phyloP scores from a whole-genome alignment of 2,113 vertebrate species.

The Salvelinus sp. region DNA sequence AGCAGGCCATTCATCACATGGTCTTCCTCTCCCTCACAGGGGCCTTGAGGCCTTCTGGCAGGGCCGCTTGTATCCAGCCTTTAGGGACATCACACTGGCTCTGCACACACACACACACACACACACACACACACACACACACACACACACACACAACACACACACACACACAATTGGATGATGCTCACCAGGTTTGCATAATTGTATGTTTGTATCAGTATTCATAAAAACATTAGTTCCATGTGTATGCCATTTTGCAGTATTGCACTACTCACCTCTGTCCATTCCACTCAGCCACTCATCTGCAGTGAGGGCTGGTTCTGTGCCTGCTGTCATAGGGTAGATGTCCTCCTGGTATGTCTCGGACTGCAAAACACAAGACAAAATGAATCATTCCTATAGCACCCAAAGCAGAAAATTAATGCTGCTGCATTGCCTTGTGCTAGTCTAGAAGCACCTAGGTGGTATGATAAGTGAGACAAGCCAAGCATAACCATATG shows the following conservation, averaged over 20 bases:
- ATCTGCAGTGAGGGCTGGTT: slow-evolving; percentile 78
- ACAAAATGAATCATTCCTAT: background rate
- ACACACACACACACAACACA: slow-evolving; percentile 1
- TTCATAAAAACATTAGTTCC: no score
- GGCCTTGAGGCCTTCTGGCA: slow-evolving; percentile 74
- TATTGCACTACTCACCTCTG: slow-evolving; percentile 67
- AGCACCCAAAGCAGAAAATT: background rate
- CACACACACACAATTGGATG: background rate
- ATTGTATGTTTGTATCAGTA: background rate
- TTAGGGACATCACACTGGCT: slow-evolving; percentile 85
- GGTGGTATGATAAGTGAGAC: background rate
- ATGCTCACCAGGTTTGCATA: background rate
- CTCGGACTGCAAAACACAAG: slow-evolving; percentile 73
- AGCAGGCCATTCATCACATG: slow-evolving; percentile 79
- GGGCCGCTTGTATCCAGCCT: slow-evolving; percentile 80
- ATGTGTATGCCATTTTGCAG: background rate
- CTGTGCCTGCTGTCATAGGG: slow-evolving; percentile 82
- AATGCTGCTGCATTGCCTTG: no score
- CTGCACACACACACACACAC: slow-evolving; percentile 50
- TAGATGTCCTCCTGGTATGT: slow-evolving; percentile 88
- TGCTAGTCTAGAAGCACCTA: background rate
- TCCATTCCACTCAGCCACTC: slow-evolving; percentile 85
- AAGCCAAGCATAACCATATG: background rate
- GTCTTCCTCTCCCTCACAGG: slow-evolving; percentile 79
- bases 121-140: slow-evolving; percentile 8